Base-by-base conservation (phyloP, 2,113 vertebrate species). In the Salminus brasiliensis region DNA sequence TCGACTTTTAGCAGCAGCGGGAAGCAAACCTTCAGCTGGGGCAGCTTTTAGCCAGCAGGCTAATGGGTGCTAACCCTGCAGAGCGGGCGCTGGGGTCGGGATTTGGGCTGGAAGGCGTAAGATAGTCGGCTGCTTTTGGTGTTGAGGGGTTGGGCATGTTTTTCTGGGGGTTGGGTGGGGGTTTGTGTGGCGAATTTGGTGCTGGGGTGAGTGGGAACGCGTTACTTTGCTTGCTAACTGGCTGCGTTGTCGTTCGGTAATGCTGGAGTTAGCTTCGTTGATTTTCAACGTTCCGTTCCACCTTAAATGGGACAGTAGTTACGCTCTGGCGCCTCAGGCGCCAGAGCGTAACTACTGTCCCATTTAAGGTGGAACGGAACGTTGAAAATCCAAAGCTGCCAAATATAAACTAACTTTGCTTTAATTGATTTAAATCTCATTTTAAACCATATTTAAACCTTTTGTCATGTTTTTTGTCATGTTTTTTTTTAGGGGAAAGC, bases 401-500 rank as follows among this genome's bases (percentile, higher is more conserved):
- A n/a, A n/a, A n/a, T n/a, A n/a, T n/a, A n/a, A n/a, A n/a, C n/a
- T n/a, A n/a, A 52, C 5, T 1, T 52, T 12, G 18, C 47, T 21
- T 13, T 15, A 21, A 4, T 10, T 63, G 21, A 21, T 30, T 27
- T 71, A 29, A 23, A 45, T 1, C 67, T 62, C 30, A 41, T 23
- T 18, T 18, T n/a, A 70, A n/a, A n/a, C n/a, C n/a, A n/a, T n/a
- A n/a, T n/a, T n/a, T 8, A 5, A 11, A 15, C 21, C n/a, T 5
- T 25, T 68, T 53, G 52, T 13, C 16, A 34, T 15, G 6, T 0
- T 0, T 62, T 2, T 74, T 3, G 0, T 72, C 86, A 76, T 92
- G 83, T 89, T 41, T 67, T 70, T 41, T 87, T 91, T 49, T 81
- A 99, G 98, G 98, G 98, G 98, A 21, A 99, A 99, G 88, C 93